Base-by-base conservation (phyloP, 2,888 invertebrate genomes). In the Yponomeuta plumbellus region DNA sequence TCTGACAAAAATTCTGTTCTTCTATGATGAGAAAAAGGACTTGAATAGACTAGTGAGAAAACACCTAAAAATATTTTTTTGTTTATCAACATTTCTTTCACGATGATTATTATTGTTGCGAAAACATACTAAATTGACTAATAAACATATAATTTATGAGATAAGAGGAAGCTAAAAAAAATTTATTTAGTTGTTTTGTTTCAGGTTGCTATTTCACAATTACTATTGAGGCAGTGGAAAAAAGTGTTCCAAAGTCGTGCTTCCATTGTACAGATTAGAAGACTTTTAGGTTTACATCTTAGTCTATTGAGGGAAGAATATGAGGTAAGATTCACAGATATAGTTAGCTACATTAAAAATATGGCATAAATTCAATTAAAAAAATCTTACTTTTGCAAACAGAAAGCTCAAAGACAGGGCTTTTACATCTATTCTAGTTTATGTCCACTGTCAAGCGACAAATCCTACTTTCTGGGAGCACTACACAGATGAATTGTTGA, bases 1-100 rank as follows among this genome's bases (percentile, higher is more conserved):
- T 69, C 83, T 96, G 57, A 91, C 93, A 52, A 94, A 94, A 74
- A 86, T 97, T 61, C 83, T 96, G 71, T 97, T 96, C 80, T 97
- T 97, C 82, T 97, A 95, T 83, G 92, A 94, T 80, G 86, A 91
- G 65, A 87, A 89, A 67, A 85, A 92, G 71, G 97, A 97, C 75
- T 76, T 92, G 71, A 90, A 88, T 64, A 91, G 95, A 84, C 84
- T 96, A 85, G 94, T 94, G 81, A 82, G 82, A 73, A 67, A 34
- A 34, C 34, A 34, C 34, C 1, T 34, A 34, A 34, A 34, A 67
- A 67, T 52, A 68, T 70, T 17, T 56, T 20, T 61, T 20, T 22
- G 21, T 61, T 61, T 22, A 23, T 23, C 20, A 26, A 26, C 26
- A 26, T 5, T 26, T 26, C 26, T 26, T 26, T 5, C 5, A n/a